Base-by-base conservation (phyloP, 2,797 vertebrate genomes). In the Poecilia gillii region DNA sequence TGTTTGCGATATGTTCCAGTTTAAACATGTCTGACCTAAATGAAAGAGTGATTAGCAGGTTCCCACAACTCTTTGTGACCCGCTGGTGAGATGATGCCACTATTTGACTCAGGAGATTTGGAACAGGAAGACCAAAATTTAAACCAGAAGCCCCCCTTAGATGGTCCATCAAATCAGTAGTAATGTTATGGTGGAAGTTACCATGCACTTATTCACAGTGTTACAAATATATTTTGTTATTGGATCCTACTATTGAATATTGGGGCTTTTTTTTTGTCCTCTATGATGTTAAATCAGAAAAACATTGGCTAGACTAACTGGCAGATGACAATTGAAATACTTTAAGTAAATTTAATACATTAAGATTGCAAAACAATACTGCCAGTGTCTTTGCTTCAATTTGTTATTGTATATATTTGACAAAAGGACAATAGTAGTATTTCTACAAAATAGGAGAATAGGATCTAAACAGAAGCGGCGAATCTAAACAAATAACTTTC, bases 91-190 rank as follows among this genome's bases (percentile, higher is more conserved):
- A 70, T 43, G 14, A 70, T n/a, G 6, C 4, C 11, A n/a, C 23
- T 2, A 43, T 43, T 43, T 70, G 23, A n/a, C 20, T 5, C 36
- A 5, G 64, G 64, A 9, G 33, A 9, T 25, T 68, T 43, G 39
- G 36, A 68, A 11, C 9, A 70, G 39, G 23, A 23, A 41, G 43
- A n/a, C 39, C 11, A 70, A 70, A 25, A 25, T 25, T 39, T 25
- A 13, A 9, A 70, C 39, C 36, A 70, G 8, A 23, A 4, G 64
- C 23, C 39, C n/a, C n/a, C n/a, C n/a, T n/a, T n/a, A n/a, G n/a
- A n/a, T n/a, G n/a, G n/a, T n/a, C 81, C 64, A 88, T 76, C 80
- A 76, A 84, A 85, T 85, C 83, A 13, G 79, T 78, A 76, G 79
- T 53, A 45, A 68, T 53, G 80, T 75, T 80, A 85, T 81, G 82